These are phyloP conservation scores for Andrena chrysosceles DNA, from an alignment of 2,888 invertebrate genomes.

Conservation along the genomic window DNA sequence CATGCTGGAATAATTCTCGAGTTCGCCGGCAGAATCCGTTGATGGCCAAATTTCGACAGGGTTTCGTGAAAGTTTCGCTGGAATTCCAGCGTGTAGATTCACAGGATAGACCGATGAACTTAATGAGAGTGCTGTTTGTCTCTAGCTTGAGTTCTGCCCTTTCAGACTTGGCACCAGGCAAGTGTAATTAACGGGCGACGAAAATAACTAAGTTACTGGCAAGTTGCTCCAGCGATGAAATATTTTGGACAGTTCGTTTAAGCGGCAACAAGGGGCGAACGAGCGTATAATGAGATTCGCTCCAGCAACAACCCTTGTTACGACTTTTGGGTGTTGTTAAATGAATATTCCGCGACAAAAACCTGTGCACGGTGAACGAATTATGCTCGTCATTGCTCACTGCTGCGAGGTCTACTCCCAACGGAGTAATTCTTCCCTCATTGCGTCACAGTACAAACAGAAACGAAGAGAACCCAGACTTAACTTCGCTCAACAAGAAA, in stretches of 20 bases:
- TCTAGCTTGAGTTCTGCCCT: slow-evolving; percentile 20
- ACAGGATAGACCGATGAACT: slow-evolving; percentile 15
- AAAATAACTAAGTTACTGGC: slow-evolving; percentile 22
- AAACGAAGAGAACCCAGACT: no score
- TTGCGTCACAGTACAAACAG: no score
- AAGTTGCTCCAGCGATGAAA: not conserved
- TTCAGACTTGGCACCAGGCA: slow-evolving; percentile 16
- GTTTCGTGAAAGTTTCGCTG: not conserved
- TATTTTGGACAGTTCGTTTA: slow-evolving; percentile 1
- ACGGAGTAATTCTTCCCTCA: no score
- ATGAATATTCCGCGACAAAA: not conserved
- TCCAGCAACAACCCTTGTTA: not conserved
- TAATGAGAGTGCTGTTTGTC: slow-evolving; percentile 39
- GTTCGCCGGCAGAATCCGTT: not conserved
- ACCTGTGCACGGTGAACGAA: no score
- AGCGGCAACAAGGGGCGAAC: not conserved
- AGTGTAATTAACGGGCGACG: slow-evolving; percentile 27
- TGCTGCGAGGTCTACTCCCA: no score
- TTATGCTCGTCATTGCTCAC: no score
- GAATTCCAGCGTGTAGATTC: not conserved
- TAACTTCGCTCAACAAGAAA: not conserved
- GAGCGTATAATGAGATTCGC: not conserved
- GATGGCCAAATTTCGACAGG: not conserved
- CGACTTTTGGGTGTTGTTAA: not conserved
- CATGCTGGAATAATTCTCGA: not conserved